Evolutionary conservation across 2,888 invertebrate genomes (phyloP), one percentile per base, ranked within the genome.

Genomic region (Hydriomena furcata): DNA sequence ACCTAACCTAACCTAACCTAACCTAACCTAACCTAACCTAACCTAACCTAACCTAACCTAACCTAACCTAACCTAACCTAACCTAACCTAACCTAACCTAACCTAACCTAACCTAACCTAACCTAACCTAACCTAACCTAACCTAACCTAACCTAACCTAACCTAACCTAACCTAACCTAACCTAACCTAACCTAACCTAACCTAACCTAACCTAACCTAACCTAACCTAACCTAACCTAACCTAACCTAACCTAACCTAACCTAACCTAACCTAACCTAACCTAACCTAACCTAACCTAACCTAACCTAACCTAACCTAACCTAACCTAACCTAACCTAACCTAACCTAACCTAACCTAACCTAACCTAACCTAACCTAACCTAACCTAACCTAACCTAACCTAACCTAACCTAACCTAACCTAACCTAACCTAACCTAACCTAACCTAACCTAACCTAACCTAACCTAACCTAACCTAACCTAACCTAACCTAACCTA

Each of bases 361-460:
- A 28, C 28, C 53, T 53, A 51, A 51, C 28, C 28, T 28, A 28
- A 28, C 28, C 28, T 28, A 28, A 28, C 28, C 28, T 11, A 10
- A 28, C 8, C 11, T 10, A 28, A 8, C 28, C 28, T 28, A 28
- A 28, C 28, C 52, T 48, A 56, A 56, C 28, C 28, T 28, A 28
- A 28, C 28, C 28, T 28, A 28, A 28, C 28, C 28, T 11, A 10
- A 28, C 8, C 11, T 10, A 28, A 8, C 28, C 28, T 28, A 28
- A 28, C 28, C 38, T 35, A 40, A 43, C 28, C 28, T 28, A 28
- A 28, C 28, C 28, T 28, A 28, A 28, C 28, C 28, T 11, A 10
- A 28, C 8, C 11, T 10, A 28, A 8, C 28, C 28, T 28, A 28
- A 28, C 28, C 48, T 48, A 48, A 48, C 28, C 28, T 28, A 28